Base-by-base conservation (phyloP, 1,140 invertebrate genomes). In the Brachionus calyciflorus region DNA sequence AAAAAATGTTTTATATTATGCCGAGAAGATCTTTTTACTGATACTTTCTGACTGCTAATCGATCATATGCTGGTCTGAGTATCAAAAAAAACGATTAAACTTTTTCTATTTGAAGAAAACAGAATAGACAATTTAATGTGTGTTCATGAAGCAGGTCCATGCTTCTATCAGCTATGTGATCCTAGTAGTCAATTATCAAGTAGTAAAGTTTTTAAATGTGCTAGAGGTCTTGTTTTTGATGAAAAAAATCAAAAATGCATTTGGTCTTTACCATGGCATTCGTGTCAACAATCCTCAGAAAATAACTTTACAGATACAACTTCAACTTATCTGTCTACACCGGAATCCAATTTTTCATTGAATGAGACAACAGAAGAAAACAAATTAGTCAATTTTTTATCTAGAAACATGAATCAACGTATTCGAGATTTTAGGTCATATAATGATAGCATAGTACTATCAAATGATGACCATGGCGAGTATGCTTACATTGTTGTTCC, bases 401-500 rank as follows among this genome's bases (percentile, higher is more conserved):
- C 55, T 7, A 60, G 37, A 33, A 33, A 37, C 30, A 33, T 60
- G 4, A 26, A 28, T 0, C 17, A 60, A 33, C 33, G 37, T 33
- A 17, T 60, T 2, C 33, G 55, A 60, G 55, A 60, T 3, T 60
- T 60, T 37, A 26, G 55, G 2, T 60, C 55, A 2, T 60, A 28
- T 19, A 60, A 60, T 60, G 55, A 60, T 9, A 33, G 14, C 14
- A 9, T 17, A 7, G 55, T 33, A n/a, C 37, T 60, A 33, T 33
- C 17, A 2, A 60, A 21, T 19, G 37, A 28, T 60, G 19, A 65
- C 44, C 60, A 65, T 26, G 28, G 19, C 17, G 60, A 65, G 19
- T 65, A 65, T 46, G 60, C 60, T 2, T 73, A 73, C 26, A 73
- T 73, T 30, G 69, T 73, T 40, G 46, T 73, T 40, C 69, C 69